These are phyloP conservation scores for Anguilla obscura DNA, from an alignment of 2,797 vertebrate genomes.

Conservation along the genomic window DNA sequence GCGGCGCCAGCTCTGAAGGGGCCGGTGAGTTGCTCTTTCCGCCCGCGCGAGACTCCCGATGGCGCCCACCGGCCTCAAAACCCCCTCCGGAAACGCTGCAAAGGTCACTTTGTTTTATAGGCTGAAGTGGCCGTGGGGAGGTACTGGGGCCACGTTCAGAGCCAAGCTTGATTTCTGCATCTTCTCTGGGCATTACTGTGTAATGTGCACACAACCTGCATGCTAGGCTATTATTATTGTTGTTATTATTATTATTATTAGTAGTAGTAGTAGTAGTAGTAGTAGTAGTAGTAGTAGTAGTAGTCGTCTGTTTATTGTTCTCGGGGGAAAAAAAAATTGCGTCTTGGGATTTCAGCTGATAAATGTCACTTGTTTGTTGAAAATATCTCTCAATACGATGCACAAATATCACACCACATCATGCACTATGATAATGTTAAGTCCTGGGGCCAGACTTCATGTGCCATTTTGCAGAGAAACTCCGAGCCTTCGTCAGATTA, in stretches of 20 bases:
- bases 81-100: not conserved
- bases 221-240: slow-evolving; percentile 24
- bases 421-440: slow-evolving; percentile 18
- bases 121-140: not conserved
- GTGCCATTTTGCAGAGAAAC: slow-evolving; percentile 35
- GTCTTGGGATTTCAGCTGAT: not conserved
- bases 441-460: slow-evolving; percentile 10
- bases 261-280: not conserved
- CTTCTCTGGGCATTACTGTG: not conserved
- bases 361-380: slow-evolving; percentile 30
- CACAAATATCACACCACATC: not conserved
- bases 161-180: not conserved
- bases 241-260: not conserved
- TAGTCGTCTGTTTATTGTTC: too few species aligned
- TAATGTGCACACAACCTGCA: not conserved
- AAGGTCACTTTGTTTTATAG: not conserved
- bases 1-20: slow-evolving; percentile 40
- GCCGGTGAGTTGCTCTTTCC: slow-evolving; percentile 39
- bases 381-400: slow-evolving; percentile 24
- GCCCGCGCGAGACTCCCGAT: not conserved
- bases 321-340: not conserved
- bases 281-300: slow-evolving; percentile 7
- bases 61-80: too few species aligned
- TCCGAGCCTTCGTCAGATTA: slow-evolving; percentile 16
- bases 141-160: not conserved